A percentile compares a stretch with the other conserved stretches of the same genome.
phyloP scores from a whole-genome alignment of 2,797 vertebrate genomes.

The Tamandua tetradactyla region DNA sequence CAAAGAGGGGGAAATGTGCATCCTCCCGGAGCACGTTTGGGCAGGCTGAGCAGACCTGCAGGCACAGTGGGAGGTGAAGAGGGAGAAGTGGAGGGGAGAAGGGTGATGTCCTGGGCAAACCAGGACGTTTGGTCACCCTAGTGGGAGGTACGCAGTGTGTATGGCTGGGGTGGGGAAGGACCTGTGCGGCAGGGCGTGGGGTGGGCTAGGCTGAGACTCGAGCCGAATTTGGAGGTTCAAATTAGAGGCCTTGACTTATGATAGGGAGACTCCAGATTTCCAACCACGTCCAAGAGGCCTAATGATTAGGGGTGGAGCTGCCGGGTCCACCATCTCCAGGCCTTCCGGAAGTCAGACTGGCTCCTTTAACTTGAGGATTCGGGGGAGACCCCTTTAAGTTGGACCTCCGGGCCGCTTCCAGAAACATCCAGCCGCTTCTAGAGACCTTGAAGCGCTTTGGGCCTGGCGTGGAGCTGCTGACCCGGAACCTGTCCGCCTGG shows the following conservation, averaged over 20 bases:
- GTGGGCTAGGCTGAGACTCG: neutral
- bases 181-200: neutral
- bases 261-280: neutral
- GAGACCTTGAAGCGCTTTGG: too few relatives aligned
- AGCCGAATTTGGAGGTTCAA: neutral
- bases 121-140: neutral
- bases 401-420: neutral
- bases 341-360: neutral
- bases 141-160: neutral
- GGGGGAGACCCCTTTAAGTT: neutral
- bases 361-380: neutral
- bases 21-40: neutral
- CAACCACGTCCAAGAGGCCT: rapidly evolving
- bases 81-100: neutral
- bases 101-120: neutral
- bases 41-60: neutral
- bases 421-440: too few relatives aligned
- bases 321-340: rapidly evolving
- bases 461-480: too few relatives aligned
- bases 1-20: neutral
- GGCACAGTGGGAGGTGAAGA: neutral
- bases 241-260: neutral
- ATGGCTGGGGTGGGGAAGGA: neutral
- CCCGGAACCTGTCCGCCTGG: too few relatives aligned
- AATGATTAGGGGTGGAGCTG: neutral